Conservation (phyloP, 2,888 invertebrate genomes). For the Pollenia amentaria region DNA sequence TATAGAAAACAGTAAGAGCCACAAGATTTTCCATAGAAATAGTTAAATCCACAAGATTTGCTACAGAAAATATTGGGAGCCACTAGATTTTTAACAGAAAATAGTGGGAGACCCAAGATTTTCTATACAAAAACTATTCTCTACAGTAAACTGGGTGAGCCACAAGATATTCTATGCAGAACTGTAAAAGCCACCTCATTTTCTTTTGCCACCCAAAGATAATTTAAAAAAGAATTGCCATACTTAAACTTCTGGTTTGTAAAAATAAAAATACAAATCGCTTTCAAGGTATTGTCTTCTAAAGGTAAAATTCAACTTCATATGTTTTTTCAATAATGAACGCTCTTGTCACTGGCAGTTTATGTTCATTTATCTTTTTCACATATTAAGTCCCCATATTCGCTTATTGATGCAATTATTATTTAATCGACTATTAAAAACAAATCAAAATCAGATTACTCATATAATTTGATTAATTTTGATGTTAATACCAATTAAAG, state of each 20-base stretch:
- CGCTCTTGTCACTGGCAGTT: constrained; percentile 8
- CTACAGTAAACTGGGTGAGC: no score
- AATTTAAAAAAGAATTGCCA: no score
- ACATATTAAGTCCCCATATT: constrained; percentile 24
- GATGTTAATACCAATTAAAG: constrained; percentile 60
- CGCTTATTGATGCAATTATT: constrained; percentile 14
- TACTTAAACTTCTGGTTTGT: no score
- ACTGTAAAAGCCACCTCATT: no score
- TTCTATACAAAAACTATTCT: no score
- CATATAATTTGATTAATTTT: constrained; percentile 53
- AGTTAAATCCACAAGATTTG: neutral
- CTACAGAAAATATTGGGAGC: neutral
- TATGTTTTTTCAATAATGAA: constrained; percentile 9
- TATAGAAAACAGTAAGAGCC: no score
- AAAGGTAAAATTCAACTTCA: constrained; percentile 14
- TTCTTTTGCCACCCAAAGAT: no score
- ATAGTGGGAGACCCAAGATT: neutral
- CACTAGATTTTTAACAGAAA: neutral
- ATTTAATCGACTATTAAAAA: constrained; percentile 60
- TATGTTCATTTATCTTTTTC: constrained; percentile 18
- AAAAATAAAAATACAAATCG: neutral
- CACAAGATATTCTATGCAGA: neutral
- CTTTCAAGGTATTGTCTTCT: neutral
- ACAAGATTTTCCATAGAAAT: neutral
- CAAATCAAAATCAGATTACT: constrained; percentile 62